Evolutionary conservation across 2,888 invertebrate genomes (phyloP).

Genomic region (Vesta saturnalis): DNA sequence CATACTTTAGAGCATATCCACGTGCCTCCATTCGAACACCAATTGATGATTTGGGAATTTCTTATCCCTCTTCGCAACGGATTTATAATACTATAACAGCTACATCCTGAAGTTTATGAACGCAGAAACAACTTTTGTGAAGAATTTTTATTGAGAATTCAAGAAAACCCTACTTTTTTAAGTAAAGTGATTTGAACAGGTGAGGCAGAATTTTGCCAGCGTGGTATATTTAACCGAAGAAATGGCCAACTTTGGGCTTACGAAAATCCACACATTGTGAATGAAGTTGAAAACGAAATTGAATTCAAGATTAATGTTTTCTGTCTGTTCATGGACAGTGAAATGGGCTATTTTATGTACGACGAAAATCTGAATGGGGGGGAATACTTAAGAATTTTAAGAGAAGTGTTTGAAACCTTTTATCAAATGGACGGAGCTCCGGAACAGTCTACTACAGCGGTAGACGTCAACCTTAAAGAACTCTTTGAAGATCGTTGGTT

Average conservation of each 20-base stretch:
- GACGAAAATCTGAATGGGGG: not conserved
- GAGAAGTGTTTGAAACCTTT: not conserved
- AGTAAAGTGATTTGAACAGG: not conserved
- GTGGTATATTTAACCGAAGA: not conserved
- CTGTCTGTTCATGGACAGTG: not conserved
- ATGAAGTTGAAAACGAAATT: not conserved
- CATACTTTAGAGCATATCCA: not conserved
- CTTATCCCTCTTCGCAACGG: too few species aligned
- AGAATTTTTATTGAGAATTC: not conserved
- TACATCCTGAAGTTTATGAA: not conserved
- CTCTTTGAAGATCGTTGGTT: too few species aligned
- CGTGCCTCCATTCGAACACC: not conserved
- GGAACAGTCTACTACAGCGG: not conserved
- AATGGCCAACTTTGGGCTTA: not conserved
- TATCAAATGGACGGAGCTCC: not conserved
- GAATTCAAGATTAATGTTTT: not conserved
- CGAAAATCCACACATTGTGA: not conserved
- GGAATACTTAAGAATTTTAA: not conserved
- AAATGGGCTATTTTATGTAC: not conserved
- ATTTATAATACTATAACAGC: not conserved
- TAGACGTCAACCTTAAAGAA: not conserved
- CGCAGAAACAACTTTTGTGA: too few species aligned
- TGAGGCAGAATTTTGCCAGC: not conserved
- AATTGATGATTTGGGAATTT: not conserved
- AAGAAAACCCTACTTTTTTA: not conserved